Conservation (phyloP, 2,113 vertebrate genomes). For the Herpailurus yagouaroundi region DNA sequence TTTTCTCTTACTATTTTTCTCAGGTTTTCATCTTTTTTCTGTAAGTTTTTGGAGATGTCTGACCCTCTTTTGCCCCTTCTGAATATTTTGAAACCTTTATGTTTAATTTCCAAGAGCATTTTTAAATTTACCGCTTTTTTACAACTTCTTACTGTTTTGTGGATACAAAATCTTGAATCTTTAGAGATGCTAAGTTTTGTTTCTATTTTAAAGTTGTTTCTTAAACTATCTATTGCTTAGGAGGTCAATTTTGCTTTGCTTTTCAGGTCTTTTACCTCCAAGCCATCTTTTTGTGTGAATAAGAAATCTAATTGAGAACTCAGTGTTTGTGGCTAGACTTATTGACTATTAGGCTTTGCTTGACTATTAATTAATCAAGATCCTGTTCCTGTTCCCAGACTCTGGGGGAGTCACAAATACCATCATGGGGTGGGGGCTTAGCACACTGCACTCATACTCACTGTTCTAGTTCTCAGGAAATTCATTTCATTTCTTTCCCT, state of each 20-base stretch:
- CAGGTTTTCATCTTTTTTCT: neutral
- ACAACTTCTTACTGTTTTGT: neutral
- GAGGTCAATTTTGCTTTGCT: neutral
- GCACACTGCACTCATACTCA: neutral
- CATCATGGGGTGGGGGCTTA: neutral
- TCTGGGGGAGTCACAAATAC: neutral
- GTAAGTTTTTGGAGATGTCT: neutral
- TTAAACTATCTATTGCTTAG: neutral
- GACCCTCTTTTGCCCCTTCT: neutral
- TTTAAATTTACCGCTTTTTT: neutral
- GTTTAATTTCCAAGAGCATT: constrained; percentile 43
- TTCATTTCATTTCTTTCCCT: constrained; percentile 52
- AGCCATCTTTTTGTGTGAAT: neutral
- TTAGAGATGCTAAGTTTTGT: neutral
- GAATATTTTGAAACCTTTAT: neutral
- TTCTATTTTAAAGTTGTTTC: constrained; percentile 6
- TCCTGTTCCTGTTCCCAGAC: neutral
- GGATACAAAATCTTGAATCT: neutral
- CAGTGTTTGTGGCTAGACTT: neutral
- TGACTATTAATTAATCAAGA: neutral
- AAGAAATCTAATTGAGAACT: neutral
- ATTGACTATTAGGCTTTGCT: neutral
- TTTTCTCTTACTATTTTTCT: neutral
- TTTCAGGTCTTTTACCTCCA: neutral
- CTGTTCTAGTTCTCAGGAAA: neutral